Evolutionary conservation across 2,113 vertebrate species (phyloP).

Genomic region (Lichenostomus cassidix): DNA sequence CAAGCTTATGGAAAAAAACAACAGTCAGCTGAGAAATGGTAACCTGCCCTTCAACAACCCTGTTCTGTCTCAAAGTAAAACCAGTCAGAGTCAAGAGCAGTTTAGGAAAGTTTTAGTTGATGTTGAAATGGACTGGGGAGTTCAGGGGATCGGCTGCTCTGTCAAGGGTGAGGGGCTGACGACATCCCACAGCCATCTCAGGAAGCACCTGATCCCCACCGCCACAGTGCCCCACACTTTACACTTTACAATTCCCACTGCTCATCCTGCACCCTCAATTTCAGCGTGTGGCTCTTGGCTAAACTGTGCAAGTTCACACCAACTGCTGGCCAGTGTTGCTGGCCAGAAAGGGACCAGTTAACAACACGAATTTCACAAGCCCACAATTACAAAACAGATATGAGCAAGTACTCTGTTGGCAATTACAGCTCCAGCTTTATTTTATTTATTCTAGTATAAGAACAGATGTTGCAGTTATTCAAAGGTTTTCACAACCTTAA

Average conservation of each 20-base stretch:
- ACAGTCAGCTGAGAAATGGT: neutral
- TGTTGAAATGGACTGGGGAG: neutral
- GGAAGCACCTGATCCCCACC: neutral
- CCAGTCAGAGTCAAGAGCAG: neutral
- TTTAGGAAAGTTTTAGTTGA: neutral
- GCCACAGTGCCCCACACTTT: neutral
- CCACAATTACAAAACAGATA: conserved; percentile 43
- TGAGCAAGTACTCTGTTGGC: neutral
- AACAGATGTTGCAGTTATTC: conserved; percentile 52
- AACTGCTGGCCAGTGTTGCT: fast-evolving
- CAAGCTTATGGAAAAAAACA: neutral
- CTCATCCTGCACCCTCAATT: neutral
- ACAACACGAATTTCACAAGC: neutral
- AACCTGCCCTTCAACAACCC: neutral
- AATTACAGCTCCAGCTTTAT: conserved; percentile 33
- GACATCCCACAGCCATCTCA: fast-evolving
- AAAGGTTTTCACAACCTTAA: conserved; percentile 55
- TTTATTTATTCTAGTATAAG: conserved; percentile 46
- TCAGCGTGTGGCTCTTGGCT: neutral
- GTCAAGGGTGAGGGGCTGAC: neutral
- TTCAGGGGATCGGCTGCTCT: neutral
- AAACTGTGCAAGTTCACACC: neutral
- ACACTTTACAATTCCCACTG: neutral
- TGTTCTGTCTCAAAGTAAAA: neutral
- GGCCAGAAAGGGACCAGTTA: neutral